A percentile compares a stretch with the other conserved stretches of the same genome.
Evolutionary conservation across 2,888 invertebrate species (phyloP).

Genomic region (Lamellibrachia columna): DNA sequence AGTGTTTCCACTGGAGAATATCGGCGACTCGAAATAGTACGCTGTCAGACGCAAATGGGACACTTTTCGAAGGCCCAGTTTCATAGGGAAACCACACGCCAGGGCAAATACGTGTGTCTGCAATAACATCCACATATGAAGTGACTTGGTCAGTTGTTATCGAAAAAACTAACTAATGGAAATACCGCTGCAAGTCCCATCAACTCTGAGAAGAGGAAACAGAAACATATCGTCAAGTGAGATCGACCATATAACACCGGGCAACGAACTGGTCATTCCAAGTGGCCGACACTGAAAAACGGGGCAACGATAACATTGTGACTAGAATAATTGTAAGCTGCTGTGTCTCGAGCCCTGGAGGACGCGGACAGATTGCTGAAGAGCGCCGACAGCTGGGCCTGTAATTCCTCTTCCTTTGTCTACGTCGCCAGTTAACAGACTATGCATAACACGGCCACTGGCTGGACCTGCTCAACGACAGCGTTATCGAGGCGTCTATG

Average conservation of each 20-base stretch:
- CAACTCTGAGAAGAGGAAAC: background rate
- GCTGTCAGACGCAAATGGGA: no score
- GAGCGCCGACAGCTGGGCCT: slow-evolving; percentile 9
- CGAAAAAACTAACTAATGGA: background rate
- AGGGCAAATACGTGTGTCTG: no score
- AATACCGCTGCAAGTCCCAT: background rate
- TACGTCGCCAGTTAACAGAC: slow-evolving; percentile 3
- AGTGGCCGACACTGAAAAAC: background rate
- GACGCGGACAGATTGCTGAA: slow-evolving; percentile 6
- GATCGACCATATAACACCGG: background rate
- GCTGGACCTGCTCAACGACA: background rate
- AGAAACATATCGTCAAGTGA: background rate
- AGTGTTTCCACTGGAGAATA: no score
- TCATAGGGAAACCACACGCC: no score
- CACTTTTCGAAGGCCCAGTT: no score
- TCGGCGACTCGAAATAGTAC: no score
- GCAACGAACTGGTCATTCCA: background rate
- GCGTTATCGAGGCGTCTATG: background rate
- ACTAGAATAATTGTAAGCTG: background rate
- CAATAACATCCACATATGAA: no score
- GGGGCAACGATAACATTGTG: background rate
- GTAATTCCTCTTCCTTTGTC: slow-evolving; percentile 16
- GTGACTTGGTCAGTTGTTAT: background rate
- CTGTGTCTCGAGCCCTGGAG: background rate
- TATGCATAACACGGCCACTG: background rate